Base-by-base conservation (phyloP, 92 coral and sea anemone species). In the Phenganax marumi region DNA sequence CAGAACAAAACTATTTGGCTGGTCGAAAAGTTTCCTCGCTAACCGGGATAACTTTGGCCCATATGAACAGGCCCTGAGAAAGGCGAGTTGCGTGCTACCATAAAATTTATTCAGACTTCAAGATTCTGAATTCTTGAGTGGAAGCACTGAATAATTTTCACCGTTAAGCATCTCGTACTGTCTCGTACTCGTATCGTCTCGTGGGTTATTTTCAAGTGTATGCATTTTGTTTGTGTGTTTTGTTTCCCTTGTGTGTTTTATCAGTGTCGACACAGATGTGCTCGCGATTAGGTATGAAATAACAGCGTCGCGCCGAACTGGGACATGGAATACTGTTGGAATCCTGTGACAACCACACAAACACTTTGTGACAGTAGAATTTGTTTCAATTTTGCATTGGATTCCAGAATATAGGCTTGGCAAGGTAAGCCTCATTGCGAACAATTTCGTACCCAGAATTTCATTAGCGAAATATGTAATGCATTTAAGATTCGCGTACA, bases 221-320 rank as follows among this genome's bases (percentile, higher is more conserved):
- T 62, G 26, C 43, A 62, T 62, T 2, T 23, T 14, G 68, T 62
- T 6, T 8, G 48, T 66, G 2, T 66, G 72, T 66, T 72, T 47
- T 72, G 39, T 17, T 52, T 72, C 50, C 26, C 16, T 8, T 46
- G 48, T 7, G 61, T 51, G 79, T 74, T 51, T 74, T 50, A 74
- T 52, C 79, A 74, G 79, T 4, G 79, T 51, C 61, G 79, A 74
- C 19, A 74, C 64, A 74, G 79, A 52, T 74, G 79, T 21, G 48
- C 79, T 53, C 46, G 19, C 24, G 43, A 50, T 52, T 74, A 53
- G 48, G 9, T 0, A 2, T 51, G 79, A 74, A n/a, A 74, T 74
- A 25, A 74, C 25, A 52, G 11, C 47, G 53, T 74, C 79, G 79
- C 25, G 64, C 24, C 58, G 53, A 56, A 33, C 21, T 17, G 17